phyloP scores from a whole-genome alignment of 2,113 vertebrate genomes.

The Eleginops maclovinus region DNA sequence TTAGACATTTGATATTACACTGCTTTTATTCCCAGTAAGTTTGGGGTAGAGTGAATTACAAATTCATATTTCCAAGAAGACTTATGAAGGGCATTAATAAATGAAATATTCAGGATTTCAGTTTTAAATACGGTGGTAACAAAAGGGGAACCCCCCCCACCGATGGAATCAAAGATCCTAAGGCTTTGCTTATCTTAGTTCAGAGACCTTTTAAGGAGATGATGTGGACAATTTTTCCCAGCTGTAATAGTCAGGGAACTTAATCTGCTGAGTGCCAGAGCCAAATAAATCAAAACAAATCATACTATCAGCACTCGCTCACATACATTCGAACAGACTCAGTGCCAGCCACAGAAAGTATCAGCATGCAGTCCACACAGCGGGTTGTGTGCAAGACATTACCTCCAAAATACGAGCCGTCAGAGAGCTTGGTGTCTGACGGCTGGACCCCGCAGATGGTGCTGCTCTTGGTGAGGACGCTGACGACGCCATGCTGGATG shows the following conservation, averaged over 20 bases:
- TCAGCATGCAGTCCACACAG: slow-evolving; percentile 18
- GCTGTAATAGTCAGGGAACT: slow-evolving; percentile 70
- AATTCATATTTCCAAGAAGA: not conserved
- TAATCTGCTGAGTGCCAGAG: slow-evolving; percentile 80
- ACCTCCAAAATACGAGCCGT: slow-evolving; percentile 99
- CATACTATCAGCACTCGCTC: slow-evolving; percentile 56
- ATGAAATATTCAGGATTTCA: slow-evolving; percentile 51
- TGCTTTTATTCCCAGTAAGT: not conserved
- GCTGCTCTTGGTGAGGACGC: slow-evolving; percentile 94
- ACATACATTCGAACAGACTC: slow-evolving; percentile 42
- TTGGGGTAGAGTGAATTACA: not conserved
- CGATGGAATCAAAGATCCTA: slow-evolving; percentile 67
- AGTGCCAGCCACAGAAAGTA: slow-evolving; percentile 15
- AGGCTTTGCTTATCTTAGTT: slow-evolving; percentile 65
- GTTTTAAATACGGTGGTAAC: slow-evolving; percentile 57
- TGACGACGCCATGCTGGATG: slow-evolving; percentile 97
- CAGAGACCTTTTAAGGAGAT: slow-evolving; percentile 76
- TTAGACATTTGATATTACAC: slow-evolving; percentile 9
- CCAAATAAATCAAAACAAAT: slow-evolving; percentile 72
- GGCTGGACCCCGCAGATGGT: slow-evolving; percentile 63
- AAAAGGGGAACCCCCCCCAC: slow-evolving; percentile 59
- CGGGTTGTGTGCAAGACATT: slow-evolving; percentile 26
- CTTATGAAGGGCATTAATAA: not conserved
- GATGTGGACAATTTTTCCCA: slow-evolving; percentile 68
- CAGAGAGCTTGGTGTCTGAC: slow-evolving; percentile 92